phyloP scores from a whole-genome alignment of 2,888 invertebrate species.

The Troides oblongomaculatus region DNA sequence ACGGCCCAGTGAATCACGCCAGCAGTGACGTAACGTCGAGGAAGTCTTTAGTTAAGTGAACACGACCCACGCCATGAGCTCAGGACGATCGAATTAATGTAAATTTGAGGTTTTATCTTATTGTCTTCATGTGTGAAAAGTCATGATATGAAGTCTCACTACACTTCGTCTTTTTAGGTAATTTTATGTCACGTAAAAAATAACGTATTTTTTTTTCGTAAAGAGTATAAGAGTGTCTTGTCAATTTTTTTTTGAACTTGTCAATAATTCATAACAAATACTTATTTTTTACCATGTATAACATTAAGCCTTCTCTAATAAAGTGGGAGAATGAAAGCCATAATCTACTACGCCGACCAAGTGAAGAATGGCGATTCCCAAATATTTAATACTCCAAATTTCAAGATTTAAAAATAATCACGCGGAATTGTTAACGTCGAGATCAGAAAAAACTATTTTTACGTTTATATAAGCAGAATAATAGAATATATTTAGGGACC shows the following conservation, averaged over 20 bases:
- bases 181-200: neutral
- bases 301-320: too few relatives aligned
- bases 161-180: neutral
- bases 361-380: too few relatives aligned
- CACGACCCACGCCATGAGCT: slow-evolving; percentile 61
- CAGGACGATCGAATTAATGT: slow-evolving; percentile 52
- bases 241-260: neutral
- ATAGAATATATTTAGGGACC: neutral
- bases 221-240: neutral
- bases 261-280: too few relatives aligned
- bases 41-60: slow-evolving; percentile 69
- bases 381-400: neutral
- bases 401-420: neutral
- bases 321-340: too few relatives aligned
- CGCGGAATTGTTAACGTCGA: neutral
- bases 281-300: too few relatives aligned
- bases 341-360: too few relatives aligned
- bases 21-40: slow-evolving; percentile 67
- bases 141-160: neutral
- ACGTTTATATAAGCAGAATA: neutral
- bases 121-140: neutral
- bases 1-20: slow-evolving; percentile 64
- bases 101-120: slow-evolving; percentile 47
- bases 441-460: neutral
- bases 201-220: neutral